These are phyloP conservation scores for Saccopteryx bilineata DNA, from an alignment of 2,113 vertebrate species.

Conservation along the genomic window DNA sequence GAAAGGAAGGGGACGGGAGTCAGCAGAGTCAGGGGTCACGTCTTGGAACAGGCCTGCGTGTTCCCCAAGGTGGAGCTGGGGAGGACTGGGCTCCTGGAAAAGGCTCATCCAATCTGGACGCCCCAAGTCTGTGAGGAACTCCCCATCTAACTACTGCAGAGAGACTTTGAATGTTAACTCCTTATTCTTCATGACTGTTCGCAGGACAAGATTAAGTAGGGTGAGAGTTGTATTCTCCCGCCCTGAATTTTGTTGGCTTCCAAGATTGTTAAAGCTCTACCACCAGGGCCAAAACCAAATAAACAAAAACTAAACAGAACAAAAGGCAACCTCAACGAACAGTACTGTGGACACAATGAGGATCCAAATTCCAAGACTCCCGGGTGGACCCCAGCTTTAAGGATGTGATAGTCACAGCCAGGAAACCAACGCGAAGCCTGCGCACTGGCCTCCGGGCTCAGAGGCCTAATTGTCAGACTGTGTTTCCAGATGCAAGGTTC, in stretches of 20 bases:
- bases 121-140: neutral
- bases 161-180: neutral
- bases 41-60: neutral
- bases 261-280: constrained; percentile 34
- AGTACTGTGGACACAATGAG: neutral
- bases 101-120: neutral
- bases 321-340: neutral
- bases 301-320: constrained; percentile 18
- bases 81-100: neutral
- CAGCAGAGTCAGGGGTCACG: neutral
- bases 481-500: constrained; percentile 71
- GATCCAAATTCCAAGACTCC: constrained; percentile 10
- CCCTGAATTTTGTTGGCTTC: constrained; percentile 6
- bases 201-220: neutral
- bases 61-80: neutral
- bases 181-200: neutral
- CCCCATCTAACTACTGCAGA: neutral
- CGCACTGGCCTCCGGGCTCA: neutral
- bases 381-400: neutral
- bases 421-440: neutral
- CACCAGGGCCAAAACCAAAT: neutral
- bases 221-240: constrained; percentile 27
- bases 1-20: neutral
- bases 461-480: constrained; percentile 56
- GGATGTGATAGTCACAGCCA: neutral